A percentile compares a stretch with the other conserved stretches of the same genome.
Conservation (phyloP, 2,113 vertebrate species). For the Brachyhypopomus gauderio region DNA sequence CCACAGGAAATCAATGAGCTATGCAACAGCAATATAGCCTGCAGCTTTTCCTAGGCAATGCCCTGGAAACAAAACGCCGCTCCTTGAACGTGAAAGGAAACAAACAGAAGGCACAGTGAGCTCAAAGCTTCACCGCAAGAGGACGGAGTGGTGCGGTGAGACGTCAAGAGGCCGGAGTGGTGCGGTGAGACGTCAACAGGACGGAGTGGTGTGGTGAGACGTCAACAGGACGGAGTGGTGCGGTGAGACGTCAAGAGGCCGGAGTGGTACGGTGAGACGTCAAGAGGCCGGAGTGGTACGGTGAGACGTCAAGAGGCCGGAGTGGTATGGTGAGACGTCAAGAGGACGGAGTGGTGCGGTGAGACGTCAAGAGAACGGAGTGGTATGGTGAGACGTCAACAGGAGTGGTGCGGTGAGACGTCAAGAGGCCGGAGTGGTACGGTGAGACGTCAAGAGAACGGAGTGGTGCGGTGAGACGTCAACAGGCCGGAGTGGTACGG, state of each 20-base stretch:
- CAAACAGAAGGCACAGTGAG: constrained; percentile 6
- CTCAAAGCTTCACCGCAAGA: background rate
- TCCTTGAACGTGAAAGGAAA: constrained; percentile 5
- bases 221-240: background rate
- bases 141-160: background rate
- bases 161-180: background rate
- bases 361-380: background rate
- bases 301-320: background rate
- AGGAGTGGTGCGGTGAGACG: background rate
- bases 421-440: background rate
- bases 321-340: background rate
- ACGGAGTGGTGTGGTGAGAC: background rate
- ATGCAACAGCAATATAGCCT: background rate
- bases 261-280: background rate
- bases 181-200: background rate
- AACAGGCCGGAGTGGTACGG: background rate
- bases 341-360: background rate
- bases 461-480: background rate
- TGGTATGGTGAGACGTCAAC: background rate
- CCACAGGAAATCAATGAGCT: constrained; percentile 35
- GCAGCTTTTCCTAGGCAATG: background rate
- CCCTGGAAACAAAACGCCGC: background rate
- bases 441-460: background rate
- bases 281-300: background rate
- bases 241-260: background rate